Conservation (phyloP, 1,140 invertebrate species). For the Coptotermes formosanus region DNA sequence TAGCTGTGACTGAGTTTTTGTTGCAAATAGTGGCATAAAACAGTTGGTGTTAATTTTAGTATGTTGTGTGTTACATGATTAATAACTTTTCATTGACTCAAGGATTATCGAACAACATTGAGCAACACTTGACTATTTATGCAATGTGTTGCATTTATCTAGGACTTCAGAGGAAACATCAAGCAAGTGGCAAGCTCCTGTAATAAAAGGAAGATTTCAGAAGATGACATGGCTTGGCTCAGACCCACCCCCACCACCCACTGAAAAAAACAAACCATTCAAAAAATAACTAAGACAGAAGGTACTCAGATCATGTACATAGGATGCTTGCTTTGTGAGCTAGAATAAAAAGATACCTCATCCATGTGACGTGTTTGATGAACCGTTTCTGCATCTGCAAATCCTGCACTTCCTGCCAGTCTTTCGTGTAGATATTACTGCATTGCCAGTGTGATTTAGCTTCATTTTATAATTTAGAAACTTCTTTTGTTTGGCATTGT, state of each 20-base stretch:
- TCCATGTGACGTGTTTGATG: not conserved
- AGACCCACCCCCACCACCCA: conserved; percentile 32
- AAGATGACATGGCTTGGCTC: conserved; percentile 35
- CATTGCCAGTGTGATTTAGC: not conserved
- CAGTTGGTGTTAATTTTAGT: too few relatives aligned
- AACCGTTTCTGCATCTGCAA: not conserved
- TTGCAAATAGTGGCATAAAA: too few relatives aligned
- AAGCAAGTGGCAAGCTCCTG: conserved; percentile 48
- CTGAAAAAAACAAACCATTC: conserved; percentile 25
- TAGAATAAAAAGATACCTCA: too few relatives aligned
- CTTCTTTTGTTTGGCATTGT: not conserved
- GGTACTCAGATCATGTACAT: not conserved
- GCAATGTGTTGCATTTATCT: conserved; percentile 19
- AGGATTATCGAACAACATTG: not conserved
- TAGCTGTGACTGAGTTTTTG: too few relatives aligned
- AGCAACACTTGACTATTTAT: not conserved
- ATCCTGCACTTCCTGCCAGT: too few relatives aligned
- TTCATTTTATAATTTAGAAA: not conserved
- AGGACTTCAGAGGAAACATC: conserved; percentile 34
- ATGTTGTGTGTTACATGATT: too few relatives aligned
- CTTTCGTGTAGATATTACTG: not conserved
- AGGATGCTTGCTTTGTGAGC: not conserved
- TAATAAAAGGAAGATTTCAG: conserved; percentile 47
- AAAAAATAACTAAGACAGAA: conserved; percentile 24
- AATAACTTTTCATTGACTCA: conserved; percentile 3